These are phyloP conservation scores for Selenia dentaria DNA, from an alignment of 2,888 invertebrate genomes.

Conservation along the genomic window DNA sequence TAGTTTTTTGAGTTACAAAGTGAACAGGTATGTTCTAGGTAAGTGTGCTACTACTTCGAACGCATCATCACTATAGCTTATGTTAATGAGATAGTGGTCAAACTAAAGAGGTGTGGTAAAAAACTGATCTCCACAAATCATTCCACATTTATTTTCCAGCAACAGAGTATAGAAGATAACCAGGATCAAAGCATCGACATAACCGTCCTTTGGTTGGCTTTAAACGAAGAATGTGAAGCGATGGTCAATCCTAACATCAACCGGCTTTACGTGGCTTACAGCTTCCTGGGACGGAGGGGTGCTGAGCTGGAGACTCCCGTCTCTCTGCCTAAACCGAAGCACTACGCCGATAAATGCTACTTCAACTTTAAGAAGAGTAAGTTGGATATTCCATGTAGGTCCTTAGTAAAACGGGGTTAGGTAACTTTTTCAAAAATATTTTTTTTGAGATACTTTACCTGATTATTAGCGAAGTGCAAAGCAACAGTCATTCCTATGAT, in stretches of 20 bases:
- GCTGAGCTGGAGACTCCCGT: constrained; percentile 61
- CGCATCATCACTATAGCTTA: too few species aligned
- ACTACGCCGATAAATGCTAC: constrained; percentile 56
- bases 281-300: constrained; percentile 53
- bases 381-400: too few species aligned
- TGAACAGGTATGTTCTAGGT: too few species aligned
- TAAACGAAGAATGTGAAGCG: constrained; percentile 61
- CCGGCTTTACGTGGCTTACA: constrained; percentile 57
- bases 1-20: too few species aligned
- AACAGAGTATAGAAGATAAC: constrained; percentile 16
- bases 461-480: too few species aligned
- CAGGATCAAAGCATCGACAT: constrained; percentile 43
- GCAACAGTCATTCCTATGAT: too few species aligned
- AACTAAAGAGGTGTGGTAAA: too few species aligned
- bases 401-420: too few species aligned
- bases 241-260: constrained; percentile 50
- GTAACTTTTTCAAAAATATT: too few species aligned
- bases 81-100: too few species aligned
- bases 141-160: not conserved
- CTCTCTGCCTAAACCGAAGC: constrained; percentile 60
- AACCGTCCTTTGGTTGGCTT: constrained; percentile 61
- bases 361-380: constrained; percentile 62
- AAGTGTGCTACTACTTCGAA: too few species aligned
- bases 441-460: too few species aligned
- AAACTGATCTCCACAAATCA: not conserved